A percentile compares a stretch with the other conserved stretches of the same genome.
These are phyloP conservation scores for Odocoileus virginianus DNA, from an alignment of 2,113 vertebrate genomes.

Conservation along the genomic window DNA sequence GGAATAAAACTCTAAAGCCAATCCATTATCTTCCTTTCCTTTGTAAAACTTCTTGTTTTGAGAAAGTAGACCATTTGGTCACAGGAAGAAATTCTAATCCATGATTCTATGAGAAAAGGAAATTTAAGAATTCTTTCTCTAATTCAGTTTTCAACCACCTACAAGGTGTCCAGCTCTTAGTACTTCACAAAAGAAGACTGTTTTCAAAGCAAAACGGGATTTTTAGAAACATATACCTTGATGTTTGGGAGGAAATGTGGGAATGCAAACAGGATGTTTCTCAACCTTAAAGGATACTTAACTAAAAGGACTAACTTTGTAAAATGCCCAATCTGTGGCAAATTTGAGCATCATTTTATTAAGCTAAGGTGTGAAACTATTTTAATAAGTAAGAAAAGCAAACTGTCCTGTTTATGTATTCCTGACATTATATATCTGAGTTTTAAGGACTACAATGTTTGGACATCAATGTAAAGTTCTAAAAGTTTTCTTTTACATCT, in stretches of 20 bases:
- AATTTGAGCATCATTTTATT: background rate
- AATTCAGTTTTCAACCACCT: background rate
- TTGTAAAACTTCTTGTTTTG: slow-evolving; percentile 13
- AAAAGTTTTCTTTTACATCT: background rate
- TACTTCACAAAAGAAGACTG: background rate
- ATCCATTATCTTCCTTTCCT: background rate
- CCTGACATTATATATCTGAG: background rate
- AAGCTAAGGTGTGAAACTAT: background rate
- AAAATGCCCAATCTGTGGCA: background rate
- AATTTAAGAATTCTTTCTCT: background rate
- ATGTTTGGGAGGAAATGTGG: background rate
- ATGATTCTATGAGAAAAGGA: background rate
- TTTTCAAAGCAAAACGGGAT: background rate
- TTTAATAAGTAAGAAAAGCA: background rate
- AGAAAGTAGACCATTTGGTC: background rate
- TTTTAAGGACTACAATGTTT: background rate
- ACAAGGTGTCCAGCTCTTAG: background rate
- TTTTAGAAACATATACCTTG: background rate
- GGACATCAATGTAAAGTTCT: background rate
- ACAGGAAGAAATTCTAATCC: background rate
- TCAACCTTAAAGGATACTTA: background rate
- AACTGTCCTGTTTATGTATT: background rate
- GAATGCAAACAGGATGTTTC: background rate
- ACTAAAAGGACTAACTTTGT: background rate
- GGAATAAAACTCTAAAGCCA: slow-evolving; percentile 16